Percentiles rank a stretch among this genome's conserved stretches.
Evolutionary conservation across 2,113 vertebrate genomes (phyloP).

Genomic region (Callaeas wilsoni): DNA sequence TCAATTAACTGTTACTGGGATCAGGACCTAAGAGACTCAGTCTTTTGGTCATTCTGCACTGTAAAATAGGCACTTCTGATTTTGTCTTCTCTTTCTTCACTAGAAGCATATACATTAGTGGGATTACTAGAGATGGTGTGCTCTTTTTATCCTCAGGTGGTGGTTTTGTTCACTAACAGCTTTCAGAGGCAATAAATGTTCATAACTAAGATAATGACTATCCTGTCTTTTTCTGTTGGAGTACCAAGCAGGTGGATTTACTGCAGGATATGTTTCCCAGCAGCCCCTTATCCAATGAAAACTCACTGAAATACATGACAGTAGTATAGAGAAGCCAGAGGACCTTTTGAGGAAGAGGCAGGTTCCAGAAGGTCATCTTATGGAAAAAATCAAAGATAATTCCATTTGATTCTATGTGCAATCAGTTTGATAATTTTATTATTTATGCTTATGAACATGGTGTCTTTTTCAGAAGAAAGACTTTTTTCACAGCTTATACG

Average conservation of each 20-base stretch:
- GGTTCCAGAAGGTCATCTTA: neutral
- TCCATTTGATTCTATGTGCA: neutral
- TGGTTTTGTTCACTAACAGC: neutral
- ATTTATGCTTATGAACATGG: neutral
- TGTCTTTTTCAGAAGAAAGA: neutral
- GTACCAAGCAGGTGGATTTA: neutral
- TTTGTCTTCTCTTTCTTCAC: neutral
- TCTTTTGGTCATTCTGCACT: neutral
- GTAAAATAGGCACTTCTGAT: neutral
- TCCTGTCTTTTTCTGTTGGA: neutral
- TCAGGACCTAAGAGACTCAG: neutral
- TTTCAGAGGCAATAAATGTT: neutral
- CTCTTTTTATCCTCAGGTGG: neutral
- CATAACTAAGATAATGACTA: neutral
- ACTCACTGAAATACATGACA: neutral
- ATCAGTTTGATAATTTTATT: neutral
- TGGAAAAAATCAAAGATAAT: neutral
- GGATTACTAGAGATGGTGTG: neutral
- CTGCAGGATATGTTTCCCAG: neutral
- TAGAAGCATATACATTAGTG: neutral
- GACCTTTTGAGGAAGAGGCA: neutral
- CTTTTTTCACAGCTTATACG: neutral
- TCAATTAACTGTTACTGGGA: neutral
- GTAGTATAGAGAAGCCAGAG: neutral
- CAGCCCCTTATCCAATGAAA: neutral